Evolutionary conservation across 2,113 vertebrate genomes (phyloP).

Genomic region (Sigmodon hispidus): DNA sequence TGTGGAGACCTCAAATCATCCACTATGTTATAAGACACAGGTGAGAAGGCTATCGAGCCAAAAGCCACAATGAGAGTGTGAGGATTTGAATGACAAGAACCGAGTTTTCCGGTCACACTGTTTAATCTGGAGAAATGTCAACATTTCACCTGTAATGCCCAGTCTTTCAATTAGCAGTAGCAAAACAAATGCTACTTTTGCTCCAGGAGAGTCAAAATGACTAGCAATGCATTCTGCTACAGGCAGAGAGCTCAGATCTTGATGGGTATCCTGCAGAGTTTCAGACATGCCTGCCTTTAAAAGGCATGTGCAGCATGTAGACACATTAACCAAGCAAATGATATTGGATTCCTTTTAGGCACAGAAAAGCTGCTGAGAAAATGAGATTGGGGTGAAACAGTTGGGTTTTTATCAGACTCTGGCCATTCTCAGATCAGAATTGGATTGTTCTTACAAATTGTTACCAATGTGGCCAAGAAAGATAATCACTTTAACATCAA

Average conservation of each 20-base stretch:
- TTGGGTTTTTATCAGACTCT: constrained; percentile 10
- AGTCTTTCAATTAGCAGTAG: constrained; percentile 49
- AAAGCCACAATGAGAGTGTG: not conserved
- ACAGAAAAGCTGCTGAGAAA: constrained; percentile 53
- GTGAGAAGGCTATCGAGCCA: not conserved
- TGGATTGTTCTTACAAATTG: not conserved
- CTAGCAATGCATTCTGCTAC: not conserved
- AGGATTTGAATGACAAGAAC: constrained; percentile 20
- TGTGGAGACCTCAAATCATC: constrained; percentile 13
- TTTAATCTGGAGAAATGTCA: constrained; percentile 40
- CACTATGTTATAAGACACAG: not conserved
- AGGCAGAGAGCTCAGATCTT: not conserved
- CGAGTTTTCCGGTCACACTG: not conserved
- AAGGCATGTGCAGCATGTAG: not conserved
- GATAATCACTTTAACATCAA: not conserved
- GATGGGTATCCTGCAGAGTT: constrained; percentile 54
- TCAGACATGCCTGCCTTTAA: constrained; percentile 43
- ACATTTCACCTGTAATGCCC: not conserved
- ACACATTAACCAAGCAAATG: constrained; percentile 26
- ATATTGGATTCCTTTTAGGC: constrained; percentile 58
- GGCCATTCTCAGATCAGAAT: not conserved
- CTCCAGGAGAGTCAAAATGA: not conserved
- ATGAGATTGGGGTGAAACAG: not conserved
- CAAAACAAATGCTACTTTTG: not conserved
- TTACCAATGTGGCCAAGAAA: not conserved